Base-by-base conservation (phyloP, 2,113 vertebrate genomes). In the Orcinus orca region DNA sequence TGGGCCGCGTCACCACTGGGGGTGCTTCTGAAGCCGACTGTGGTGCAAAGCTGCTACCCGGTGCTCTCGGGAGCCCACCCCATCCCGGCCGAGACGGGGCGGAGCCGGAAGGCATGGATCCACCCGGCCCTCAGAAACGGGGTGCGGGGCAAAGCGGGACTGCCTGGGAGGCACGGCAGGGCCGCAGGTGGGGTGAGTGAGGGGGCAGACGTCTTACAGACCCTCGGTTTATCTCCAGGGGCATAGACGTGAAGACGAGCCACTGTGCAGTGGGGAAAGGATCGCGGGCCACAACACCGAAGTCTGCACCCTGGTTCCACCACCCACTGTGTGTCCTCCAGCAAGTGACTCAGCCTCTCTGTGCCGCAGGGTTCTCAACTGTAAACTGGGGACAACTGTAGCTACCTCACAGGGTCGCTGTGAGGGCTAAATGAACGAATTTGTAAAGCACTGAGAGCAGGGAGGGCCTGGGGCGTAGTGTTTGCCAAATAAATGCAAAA, bases 1-100 rank as follows among this genome's bases (percentile, higher is more conserved):
- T 17, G 17, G 90, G 88, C 33, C 0, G 0, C 41, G 6, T 31
- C 29, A 29, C 26, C 18, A 31, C 6, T 4, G 36, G 0, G 3
- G 85, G 9, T 3, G 23, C 58, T 77, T 77, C 88, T 41, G 76
- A 25, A 41, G 47, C 5, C 0, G 53, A 84, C 50, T 0, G 1
- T 11, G 88, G 70, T 68, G 0, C 0, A 29, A 12, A 63, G 90
- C 25, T 2, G 18, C 55, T 63, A 36, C 44, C 58, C 20, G 1
- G 25, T 3, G 2, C 26, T 36, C 65, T 18, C 0, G 5, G 60
- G 10, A 38, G 58, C 8, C 17, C 2, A 18, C 31, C 38, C 0
- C 3, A 6, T 0, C 0, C 14, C 0, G 36, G 33, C 60, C 1
- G 36, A 25, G 82, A 23, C 0, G 3, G 23, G 29, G 41, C 26